Conservation (phyloP, 2,113 vertebrate species). For the Anseranas semipalmata region DNA sequence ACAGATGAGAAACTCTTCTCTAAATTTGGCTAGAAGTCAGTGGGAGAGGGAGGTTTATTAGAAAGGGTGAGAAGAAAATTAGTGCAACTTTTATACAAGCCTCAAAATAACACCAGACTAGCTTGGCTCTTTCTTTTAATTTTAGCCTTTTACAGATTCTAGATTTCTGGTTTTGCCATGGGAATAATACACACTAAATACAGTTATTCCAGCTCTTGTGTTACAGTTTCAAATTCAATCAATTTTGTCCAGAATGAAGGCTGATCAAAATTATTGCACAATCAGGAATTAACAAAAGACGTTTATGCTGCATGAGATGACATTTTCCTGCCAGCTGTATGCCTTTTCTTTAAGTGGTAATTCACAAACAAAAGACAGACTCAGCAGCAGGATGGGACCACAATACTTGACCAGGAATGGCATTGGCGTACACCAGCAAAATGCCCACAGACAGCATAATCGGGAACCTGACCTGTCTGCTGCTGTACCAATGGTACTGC, state of each 20-base stretch:
- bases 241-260: background rate
- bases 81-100: background rate
- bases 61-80: background rate
- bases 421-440: slow-evolving; percentile 43
- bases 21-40: slow-evolving; percentile 1
- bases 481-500: slow-evolving; percentile 17
- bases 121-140: background rate
- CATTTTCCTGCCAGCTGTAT: background rate
- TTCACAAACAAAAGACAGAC: slow-evolving; percentile 23
- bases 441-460: slow-evolving; percentile 55
- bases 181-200: slow-evolving; percentile 14
- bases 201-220: background rate
- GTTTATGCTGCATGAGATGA: background rate
- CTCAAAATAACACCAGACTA: background rate
- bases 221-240: background rate
- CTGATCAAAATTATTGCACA: background rate
- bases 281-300: background rate
- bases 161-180: slow-evolving; percentile 31
- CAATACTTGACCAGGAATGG: slow-evolving; percentile 25
- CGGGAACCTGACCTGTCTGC: slow-evolving; percentile 45
- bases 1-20: slow-evolving; percentile 7
- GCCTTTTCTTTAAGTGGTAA: background rate
- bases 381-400: background rate
- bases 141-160: slow-evolving; percentile 21
- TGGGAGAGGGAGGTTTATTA: background rate